Evolutionary conservation across 2,888 invertebrate genomes (phyloP).

Genomic region (Pristionchus japonicus): DNA sequence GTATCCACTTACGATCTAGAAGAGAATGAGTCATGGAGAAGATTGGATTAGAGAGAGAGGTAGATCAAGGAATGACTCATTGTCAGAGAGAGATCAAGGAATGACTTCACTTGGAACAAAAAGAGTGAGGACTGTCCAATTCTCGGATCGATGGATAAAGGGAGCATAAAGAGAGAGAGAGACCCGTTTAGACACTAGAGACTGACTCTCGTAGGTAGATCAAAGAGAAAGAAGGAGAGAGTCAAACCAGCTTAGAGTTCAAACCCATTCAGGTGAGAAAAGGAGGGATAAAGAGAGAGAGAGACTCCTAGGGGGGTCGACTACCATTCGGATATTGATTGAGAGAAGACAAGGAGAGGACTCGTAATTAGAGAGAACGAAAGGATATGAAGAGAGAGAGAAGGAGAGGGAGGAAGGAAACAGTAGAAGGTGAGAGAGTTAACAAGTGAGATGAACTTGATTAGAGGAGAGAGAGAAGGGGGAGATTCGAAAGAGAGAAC

Average conservation of each 20-base stretch:
- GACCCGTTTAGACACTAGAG: slow-evolving; percentile 8
- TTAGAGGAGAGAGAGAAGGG: slow-evolving; percentile 5
- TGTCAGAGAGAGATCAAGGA: too few species aligned
- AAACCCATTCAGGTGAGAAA: slow-evolving; percentile 1
- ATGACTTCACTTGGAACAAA: neutral
- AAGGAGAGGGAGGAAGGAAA: neutral
- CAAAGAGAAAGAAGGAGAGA: neutral
- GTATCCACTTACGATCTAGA: neutral
- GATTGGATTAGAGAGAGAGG: neutral
- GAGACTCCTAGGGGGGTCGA: neutral
- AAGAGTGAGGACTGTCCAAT: neutral
- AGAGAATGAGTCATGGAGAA: neutral
- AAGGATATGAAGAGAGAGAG: neutral
- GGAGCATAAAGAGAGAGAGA: slow-evolving; percentile 3
- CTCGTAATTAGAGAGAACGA: slow-evolving; percentile 37
- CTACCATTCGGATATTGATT: slow-evolving; percentile 1
- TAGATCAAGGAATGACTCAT: neutral
- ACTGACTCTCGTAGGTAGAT: slow-evolving; percentile 13
- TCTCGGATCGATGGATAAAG: slow-evolving; percentile 28
- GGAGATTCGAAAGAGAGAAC: neutral
- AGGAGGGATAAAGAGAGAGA: neutral
- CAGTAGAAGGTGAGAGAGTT: neutral
- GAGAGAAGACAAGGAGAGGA: neutral
- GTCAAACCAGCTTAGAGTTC: slow-evolving; percentile 25
- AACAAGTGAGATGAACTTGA: slow-evolving; percentile 11